These are phyloP conservation scores for Nemoura dubitans DNA, from an alignment of 2,888 invertebrate genomes.

Conservation along the genomic window DNA sequence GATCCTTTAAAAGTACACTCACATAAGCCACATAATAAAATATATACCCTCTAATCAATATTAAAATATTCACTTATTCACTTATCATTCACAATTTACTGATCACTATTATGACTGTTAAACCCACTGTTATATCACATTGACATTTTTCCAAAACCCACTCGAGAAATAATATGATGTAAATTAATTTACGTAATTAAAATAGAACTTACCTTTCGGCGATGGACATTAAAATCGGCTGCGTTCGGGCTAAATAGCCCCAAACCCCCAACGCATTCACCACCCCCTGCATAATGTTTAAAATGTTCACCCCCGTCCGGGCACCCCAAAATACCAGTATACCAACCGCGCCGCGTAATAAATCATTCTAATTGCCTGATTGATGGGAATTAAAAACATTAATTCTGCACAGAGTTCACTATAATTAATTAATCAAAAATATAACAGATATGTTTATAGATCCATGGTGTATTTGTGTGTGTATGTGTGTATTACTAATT, in stretches of 20 bases:
- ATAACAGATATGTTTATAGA: slow-evolving; percentile 3
- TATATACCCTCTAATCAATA: too few relatives aligned
- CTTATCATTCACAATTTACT: too few relatives aligned
- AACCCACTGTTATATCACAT: too few relatives aligned
- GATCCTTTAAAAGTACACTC: too few relatives aligned
- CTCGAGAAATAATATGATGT: background rate
- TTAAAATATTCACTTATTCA: too few relatives aligned
- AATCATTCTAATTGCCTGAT: slow-evolving; percentile 7
- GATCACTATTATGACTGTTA: too few relatives aligned
- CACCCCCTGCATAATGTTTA: background rate
- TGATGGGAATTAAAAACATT: slow-evolving; percentile 2
- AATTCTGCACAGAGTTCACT: slow-evolving; percentile 5
- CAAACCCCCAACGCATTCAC: background rate
- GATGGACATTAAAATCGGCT: background rate
- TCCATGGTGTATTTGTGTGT: slow-evolving; percentile 14
- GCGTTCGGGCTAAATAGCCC: background rate
- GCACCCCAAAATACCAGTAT: background rate
- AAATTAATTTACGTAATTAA: slow-evolving; percentile 4
- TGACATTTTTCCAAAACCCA: background rate
- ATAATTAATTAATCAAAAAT: slow-evolving; percentile 25
- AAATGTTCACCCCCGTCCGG: background rate
- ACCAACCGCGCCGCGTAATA: background rate
- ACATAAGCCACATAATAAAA: too few relatives aligned
- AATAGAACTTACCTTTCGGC: background rate
- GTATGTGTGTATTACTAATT: too few relatives aligned